These are phyloP conservation scores for Coelopa frigida DNA, from an alignment of 1,140 invertebrate species.

Conservation along the genomic window DNA sequence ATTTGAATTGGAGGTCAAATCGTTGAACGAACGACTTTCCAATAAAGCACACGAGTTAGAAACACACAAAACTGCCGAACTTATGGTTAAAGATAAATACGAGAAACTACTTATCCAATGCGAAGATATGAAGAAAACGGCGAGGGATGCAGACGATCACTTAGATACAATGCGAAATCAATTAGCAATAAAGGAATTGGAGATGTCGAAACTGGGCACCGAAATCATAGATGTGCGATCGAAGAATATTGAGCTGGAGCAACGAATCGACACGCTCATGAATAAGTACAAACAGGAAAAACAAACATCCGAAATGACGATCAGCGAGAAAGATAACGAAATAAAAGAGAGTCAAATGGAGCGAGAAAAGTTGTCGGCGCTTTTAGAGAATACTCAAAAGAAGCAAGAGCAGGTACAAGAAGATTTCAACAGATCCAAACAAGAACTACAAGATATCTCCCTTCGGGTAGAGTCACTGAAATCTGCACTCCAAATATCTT, in stretches of 20 bases:
- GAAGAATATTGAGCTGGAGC: constrained; percentile 14
- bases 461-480: no score
- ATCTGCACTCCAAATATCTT: no score
- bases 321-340: background rate
- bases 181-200: constrained; percentile 15
- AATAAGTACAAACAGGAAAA: constrained; percentile 11
- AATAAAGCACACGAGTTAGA: constrained; percentile 7
- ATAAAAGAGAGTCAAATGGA: background rate
- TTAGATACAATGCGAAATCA: constrained; percentile 13
- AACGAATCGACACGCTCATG: constrained; percentile 6
- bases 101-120: constrained; percentile 12
- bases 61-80: constrained; percentile 6
- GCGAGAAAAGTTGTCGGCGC: background rate
- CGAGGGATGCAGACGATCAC: constrained; percentile 9
- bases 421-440: background rate
- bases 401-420: background rate
- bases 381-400: no score
- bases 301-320: constrained; percentile 1
- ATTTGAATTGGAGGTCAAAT: background rate
- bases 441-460: no score
- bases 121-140: constrained; percentile 8
- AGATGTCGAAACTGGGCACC: constrained; percentile 13
- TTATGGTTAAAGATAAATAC: constrained; percentile 6
- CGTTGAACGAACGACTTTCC: constrained; percentile 2
- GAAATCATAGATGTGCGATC: constrained; percentile 11